Evolutionary conservation across 2,113 vertebrate species (phyloP), one percentile per base, ranked within the genome.

Genomic region (Pardalotus punctatus): DNA sequence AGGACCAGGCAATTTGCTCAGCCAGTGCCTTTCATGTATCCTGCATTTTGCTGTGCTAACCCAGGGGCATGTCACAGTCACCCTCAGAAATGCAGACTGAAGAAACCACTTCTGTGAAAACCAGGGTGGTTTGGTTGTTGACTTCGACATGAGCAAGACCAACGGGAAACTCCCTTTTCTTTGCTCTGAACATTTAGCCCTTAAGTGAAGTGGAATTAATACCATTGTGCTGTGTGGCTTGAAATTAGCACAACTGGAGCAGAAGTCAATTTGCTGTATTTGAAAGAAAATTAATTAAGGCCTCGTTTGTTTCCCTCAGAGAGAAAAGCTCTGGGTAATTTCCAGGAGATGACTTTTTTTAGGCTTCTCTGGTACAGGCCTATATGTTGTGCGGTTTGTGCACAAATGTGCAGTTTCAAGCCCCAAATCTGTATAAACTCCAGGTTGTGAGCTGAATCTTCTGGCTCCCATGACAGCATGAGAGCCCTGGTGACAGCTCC

Each of bases 261-360:
- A 95, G 94, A 96, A 97, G 95, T 96, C 95, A 97, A 96, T 96
- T 96, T 97, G 93, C 94, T 96, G 77, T 95, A 86, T 95, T 96
- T 88, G 91, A 96, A 93, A 94, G 89, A 94, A 97, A 94, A 97
- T 95, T 95, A 97, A 97, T 97, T 96, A 97, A 96, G 61, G 83
- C 88, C 94, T 95, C 66, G 0, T 94, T 96, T 94, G 69, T 81
- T 91, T 94, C 61, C 95, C 95, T 92, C 80, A 56, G 96, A 95
- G 95, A 86, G 64, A 86, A 92, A 71, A 95, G 60, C 80, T 94
- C 93, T 95, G 88, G 93, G 83, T 94, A 84, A 38, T 78, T 94
- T 95, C 94, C 93, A 95, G 76, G 50, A 95, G 72, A 64, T 76
- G 5, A 22, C 72, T 65, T 58, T 86, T 78, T 71, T 35, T 69